Conservation (phyloP, 2,888 invertebrate genomes). For the Coecobrya sp. region DNA sequence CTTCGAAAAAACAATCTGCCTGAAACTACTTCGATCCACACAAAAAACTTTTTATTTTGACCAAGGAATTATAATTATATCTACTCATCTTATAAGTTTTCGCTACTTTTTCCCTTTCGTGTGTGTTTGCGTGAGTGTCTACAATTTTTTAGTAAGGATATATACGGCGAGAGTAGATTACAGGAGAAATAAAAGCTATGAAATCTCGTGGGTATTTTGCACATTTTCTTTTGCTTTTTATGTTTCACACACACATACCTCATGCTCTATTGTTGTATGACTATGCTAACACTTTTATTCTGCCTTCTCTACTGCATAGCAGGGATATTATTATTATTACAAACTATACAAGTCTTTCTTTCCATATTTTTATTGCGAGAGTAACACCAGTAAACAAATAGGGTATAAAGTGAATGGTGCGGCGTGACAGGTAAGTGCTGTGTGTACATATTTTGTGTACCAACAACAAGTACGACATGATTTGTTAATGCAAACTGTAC, state of each 20-base stretch:
- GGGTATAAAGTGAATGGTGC: neutral
- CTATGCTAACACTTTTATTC: slow-evolving; percentile 10
- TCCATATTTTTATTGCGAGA: slow-evolving; percentile 19
- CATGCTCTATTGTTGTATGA: neutral
- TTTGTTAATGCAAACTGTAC: neutral
- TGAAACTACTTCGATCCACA: neutral
- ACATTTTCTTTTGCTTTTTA: slow-evolving; percentile 41
- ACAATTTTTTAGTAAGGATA: neutral
- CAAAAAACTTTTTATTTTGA: neutral
- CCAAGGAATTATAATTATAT: too few species aligned
- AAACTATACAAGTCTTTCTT: neutral
- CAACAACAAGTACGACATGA: slow-evolving; percentile 36
- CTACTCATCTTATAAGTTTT: neutral
- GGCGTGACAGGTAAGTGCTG: neutral
- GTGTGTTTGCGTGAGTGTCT: neutral
- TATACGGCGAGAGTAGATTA: slow-evolving; percentile 72
- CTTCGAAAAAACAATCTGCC: too few species aligned
- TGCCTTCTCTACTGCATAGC: neutral
- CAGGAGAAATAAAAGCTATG: slow-evolving; percentile 62
- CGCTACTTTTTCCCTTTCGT: slow-evolving; percentile 23
- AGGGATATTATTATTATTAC: neutral
- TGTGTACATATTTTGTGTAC: neutral
- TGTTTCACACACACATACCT: neutral
- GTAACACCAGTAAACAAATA: neutral
- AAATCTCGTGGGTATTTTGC: slow-evolving; percentile 75